These are phyloP conservation scores for Bhutanitis thaidina DNA, from an alignment of 2,888 invertebrate species.

Conservation along the genomic window DNA sequence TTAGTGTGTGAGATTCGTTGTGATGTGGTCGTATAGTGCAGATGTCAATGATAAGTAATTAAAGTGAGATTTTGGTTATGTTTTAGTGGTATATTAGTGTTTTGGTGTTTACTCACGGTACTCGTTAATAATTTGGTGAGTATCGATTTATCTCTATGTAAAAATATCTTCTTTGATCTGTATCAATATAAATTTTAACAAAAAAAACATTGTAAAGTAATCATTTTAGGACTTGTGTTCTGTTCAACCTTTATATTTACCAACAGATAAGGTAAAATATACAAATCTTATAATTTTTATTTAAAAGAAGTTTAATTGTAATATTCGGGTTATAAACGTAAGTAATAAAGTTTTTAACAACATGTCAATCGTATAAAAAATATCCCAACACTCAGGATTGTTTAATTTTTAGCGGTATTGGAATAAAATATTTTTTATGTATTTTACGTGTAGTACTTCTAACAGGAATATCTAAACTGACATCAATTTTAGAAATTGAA, in stretches of 20 bases:
- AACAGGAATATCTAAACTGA: background rate
- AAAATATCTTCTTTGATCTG: too few species aligned
- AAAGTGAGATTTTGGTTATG: constrained; percentile 24
- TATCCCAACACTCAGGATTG: background rate
- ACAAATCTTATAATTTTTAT: too few species aligned
- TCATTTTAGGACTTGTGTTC: too few species aligned
- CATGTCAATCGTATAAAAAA: too few species aligned
- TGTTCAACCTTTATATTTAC: too few species aligned
- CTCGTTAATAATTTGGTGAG: constrained; percentile 3
- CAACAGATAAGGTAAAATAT: too few species aligned
- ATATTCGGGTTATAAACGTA: too few species aligned
- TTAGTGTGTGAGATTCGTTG: constrained; percentile 23
- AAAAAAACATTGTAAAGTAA: too few species aligned
- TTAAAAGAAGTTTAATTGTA: too few species aligned
- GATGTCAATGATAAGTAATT: constrained; percentile 19
- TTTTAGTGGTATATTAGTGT: constrained; percentile 29
- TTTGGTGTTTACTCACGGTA: constrained; percentile 3
- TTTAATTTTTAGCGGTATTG: constrained; percentile 11
- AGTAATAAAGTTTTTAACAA: too few species aligned
- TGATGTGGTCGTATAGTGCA: constrained; percentile 38
- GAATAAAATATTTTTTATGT: constrained; percentile 1
- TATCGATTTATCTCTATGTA: background rate
- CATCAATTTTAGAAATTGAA: background rate
- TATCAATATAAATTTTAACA: too few species aligned
- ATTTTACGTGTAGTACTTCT: background rate